Evolutionary conservation across 2,797 vertebrate genomes (phyloP).

Genomic region (Ctenopoma multispine): DNA sequence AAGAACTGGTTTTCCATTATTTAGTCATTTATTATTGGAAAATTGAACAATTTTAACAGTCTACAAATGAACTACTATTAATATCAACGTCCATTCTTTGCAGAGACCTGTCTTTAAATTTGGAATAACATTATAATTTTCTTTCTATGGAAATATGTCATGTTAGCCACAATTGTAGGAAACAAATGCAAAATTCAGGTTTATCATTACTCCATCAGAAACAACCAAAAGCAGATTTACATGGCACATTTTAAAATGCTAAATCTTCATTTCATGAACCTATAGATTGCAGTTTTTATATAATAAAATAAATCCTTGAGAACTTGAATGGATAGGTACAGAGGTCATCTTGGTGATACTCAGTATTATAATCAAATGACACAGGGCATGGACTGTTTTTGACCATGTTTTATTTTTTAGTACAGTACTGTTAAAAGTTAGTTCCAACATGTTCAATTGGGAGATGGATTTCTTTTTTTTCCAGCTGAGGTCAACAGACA

Average conservation of each 20-base stretch:
- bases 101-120: background rate
- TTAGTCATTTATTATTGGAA: background rate
- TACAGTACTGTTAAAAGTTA: conserved; percentile 88
- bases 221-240: too few species aligned
- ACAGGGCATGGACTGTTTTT: conserved; percentile 68
- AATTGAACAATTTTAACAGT: too few species aligned
- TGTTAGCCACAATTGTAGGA: background rate
- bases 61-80: background rate
- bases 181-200: background rate
- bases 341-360: background rate
- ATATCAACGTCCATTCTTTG: background rate
- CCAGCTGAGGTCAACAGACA: conserved; percentile 82
- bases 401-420: conserved; percentile 83
- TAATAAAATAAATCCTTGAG: background rate
- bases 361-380: conserved; percentile 60
- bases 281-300: background rate
- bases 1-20: background rate
- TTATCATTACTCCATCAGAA: background rate
- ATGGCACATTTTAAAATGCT: too few species aligned
- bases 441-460: conserved; percentile 84
- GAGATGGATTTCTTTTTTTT: conserved; percentile 74
- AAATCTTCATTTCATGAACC: background rate
- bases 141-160: background rate
- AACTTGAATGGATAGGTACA: background rate
- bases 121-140: background rate